Conservation (phyloP, 2,113 vertebrate genomes). For the Gila orcuttii region DNA sequence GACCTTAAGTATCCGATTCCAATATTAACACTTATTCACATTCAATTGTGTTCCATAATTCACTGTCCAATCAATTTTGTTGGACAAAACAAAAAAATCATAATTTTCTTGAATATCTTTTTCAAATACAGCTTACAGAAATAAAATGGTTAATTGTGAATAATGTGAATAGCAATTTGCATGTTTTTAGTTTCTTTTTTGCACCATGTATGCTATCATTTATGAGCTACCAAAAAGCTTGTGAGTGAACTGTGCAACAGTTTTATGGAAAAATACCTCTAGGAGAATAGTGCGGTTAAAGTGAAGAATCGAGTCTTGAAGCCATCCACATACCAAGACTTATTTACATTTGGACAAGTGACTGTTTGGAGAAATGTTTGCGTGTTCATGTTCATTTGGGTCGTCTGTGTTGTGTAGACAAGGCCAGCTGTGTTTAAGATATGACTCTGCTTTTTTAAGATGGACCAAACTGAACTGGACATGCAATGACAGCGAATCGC, state of each 20-base stretch:
- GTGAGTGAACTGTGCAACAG: not conserved
- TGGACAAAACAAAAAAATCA: not conserved
- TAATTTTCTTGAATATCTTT: not conserved
- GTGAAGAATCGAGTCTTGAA: not conserved
- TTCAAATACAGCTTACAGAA: not conserved
- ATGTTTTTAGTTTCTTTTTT: not conserved
- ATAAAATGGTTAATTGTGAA: not conserved
- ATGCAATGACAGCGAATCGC: conserved; percentile 43
- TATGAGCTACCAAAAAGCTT: not conserved
- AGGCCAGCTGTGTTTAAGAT: conserved; percentile 28
- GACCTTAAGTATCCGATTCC: too few relatives aligned
- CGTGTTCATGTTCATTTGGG: conserved; percentile 34
- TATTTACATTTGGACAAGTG: conserved; percentile 22
- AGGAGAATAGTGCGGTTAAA: not conserved
- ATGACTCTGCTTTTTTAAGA: conserved; percentile 28
- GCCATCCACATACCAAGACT: conserved; percentile 20
- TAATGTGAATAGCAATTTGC: not conserved
- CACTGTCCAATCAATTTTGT: not conserved
- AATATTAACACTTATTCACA: not conserved
- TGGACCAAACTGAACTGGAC: conserved; percentile 46
- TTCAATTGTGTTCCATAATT: not conserved
- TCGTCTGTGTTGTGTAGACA: conserved; percentile 41
- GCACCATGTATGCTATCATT: not conserved
- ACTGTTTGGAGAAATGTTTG: conserved; percentile 36
- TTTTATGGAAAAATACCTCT: conserved; percentile 3